These are phyloP conservation scores for Drosophila nigricruria DNA, from an alignment of 2,888 invertebrate species.

Conservation along the genomic window DNA sequence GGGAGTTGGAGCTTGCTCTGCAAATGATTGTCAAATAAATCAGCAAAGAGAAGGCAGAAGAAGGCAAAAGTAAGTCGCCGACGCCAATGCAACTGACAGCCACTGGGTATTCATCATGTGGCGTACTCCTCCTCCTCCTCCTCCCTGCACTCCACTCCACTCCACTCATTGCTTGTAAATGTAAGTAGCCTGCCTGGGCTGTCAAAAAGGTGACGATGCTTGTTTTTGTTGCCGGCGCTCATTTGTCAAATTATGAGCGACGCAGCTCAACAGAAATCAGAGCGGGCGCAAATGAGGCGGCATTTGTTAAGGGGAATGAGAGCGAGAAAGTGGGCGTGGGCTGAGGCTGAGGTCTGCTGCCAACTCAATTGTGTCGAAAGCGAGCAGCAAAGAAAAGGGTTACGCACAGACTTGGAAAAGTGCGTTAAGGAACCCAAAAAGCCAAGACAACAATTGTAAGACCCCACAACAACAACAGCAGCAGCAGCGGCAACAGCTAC, in stretches of 20 bases:
- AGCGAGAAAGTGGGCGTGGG: constrained; percentile 7
- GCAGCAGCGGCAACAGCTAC: too few relatives aligned
- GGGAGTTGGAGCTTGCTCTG: constrained; percentile 21
- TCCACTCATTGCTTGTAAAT: constrained; percentile 13
- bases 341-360: background rate
- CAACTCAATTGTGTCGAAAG: constrained; percentile 51
- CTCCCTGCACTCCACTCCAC: background rate
- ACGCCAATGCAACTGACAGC: constrained; percentile 52
- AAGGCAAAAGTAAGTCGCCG: constrained; percentile 19
- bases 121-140: background rate
- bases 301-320: constrained; percentile 53
- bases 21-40: constrained; percentile 81
- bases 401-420: constrained; percentile 41
- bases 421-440: constrained; percentile 44
- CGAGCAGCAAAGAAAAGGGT: constrained; percentile 32
- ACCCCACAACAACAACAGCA: background rate
- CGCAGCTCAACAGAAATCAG: constrained; percentile 69
- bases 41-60: constrained; percentile 50
- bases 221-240: constrained; percentile 43
- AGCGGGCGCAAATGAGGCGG: constrained; percentile 72
- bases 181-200: constrained; percentile 40
- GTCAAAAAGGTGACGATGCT: constrained; percentile 77
- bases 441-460: constrained; percentile 31
- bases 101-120: constrained; percentile 43
- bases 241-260: constrained; percentile 74